phyloP scores from a whole-genome alignment of 2,888 invertebrate species.

The Sericinus montela region DNA sequence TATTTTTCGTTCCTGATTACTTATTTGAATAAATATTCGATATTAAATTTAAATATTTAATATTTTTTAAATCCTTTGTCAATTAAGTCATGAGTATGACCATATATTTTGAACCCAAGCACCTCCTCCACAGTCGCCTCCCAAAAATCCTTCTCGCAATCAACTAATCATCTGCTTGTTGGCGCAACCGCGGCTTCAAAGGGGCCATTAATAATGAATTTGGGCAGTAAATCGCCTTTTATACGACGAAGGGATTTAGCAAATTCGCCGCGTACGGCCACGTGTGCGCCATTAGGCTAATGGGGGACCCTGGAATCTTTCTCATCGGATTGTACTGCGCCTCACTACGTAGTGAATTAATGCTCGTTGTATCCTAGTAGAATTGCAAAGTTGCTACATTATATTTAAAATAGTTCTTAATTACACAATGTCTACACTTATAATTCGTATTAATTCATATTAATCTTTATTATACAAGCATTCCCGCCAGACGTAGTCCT shows the following conservation, averaged over 20 bases:
- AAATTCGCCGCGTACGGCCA: constrained; percentile 45
- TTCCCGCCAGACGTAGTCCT: too few relatives aligned
- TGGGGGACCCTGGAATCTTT: constrained; percentile 62
- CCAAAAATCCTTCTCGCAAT: constrained; percentile 56
- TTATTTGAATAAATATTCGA: too few relatives aligned
- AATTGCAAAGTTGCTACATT: not conserved
- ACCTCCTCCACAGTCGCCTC: not conserved
- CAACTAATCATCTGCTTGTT: constrained; percentile 62
- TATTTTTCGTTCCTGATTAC: too few relatives aligned
- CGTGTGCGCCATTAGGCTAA: constrained; percentile 74
- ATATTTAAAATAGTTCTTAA: too few relatives aligned
- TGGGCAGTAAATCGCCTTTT: constrained; percentile 72
- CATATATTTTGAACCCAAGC: too few relatives aligned
- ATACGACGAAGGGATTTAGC: constrained; percentile 69
- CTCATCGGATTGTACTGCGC: constrained; percentile 26
- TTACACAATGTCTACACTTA: too few relatives aligned
- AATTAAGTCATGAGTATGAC: too few relatives aligned
- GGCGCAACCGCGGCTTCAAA: constrained; percentile 54
- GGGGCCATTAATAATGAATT: constrained; percentile 73
- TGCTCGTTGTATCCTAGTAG: not conserved
- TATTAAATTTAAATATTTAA: too few relatives aligned
- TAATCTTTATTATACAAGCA: too few relatives aligned
- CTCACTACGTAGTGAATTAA: constrained; percentile 15
- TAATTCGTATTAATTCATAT: too few relatives aligned
- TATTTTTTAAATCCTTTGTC: too few relatives aligned